Evolutionary conservation across 2,888 invertebrate species (phyloP).

Genomic region (Meloe dianella): DNA sequence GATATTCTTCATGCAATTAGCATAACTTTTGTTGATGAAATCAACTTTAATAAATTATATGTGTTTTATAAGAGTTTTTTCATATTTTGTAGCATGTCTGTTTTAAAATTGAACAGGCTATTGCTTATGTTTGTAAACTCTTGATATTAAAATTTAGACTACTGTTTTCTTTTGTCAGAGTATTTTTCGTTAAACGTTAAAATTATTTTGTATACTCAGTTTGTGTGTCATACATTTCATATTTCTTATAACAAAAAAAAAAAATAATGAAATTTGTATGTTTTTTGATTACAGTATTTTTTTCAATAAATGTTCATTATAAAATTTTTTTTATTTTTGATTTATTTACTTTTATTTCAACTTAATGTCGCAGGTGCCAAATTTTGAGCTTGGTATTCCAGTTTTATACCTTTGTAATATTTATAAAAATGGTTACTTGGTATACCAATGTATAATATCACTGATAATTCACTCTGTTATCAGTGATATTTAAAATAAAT

Average conservation of each 20-base stretch:
- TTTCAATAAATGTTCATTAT: slow-evolving; percentile 49
- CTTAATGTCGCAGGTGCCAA: slow-evolving; percentile 35
- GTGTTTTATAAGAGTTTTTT: slow-evolving; percentile 7
- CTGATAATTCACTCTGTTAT: slow-evolving; percentile 25
- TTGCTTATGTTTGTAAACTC: slow-evolving; percentile 7
- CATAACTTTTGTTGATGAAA: slow-evolving; percentile 11
- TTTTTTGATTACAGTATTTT: slow-evolving; percentile 49
- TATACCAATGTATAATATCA: slow-evolving; percentile 32
- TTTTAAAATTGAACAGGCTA: not conserved
- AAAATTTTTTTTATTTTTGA: slow-evolving; percentile 33
- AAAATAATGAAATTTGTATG: slow-evolving; percentile 44
- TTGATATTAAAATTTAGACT: slow-evolving; percentile 12
- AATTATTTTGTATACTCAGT: slow-evolving; percentile 24
- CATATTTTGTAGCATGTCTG: not conserved
- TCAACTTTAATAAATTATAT: not conserved
- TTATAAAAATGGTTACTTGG: slow-evolving; percentile 31
- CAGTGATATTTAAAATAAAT: slow-evolving; percentile 27
- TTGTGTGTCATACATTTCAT: slow-evolving; percentile 15
- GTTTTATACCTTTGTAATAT: slow-evolving; percentile 37
- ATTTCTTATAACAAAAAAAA: slow-evolving; percentile 42
- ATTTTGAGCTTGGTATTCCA: slow-evolving; percentile 36
- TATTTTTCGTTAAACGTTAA: not conserved
- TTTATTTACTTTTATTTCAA: slow-evolving; percentile 15
- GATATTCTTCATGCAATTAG: slow-evolving; percentile 18
- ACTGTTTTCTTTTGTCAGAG: slow-evolving; percentile 23